Evolutionary conservation across 2,113 vertebrate species (phyloP).

Genomic region (Dasyurus viverrinus): DNA sequence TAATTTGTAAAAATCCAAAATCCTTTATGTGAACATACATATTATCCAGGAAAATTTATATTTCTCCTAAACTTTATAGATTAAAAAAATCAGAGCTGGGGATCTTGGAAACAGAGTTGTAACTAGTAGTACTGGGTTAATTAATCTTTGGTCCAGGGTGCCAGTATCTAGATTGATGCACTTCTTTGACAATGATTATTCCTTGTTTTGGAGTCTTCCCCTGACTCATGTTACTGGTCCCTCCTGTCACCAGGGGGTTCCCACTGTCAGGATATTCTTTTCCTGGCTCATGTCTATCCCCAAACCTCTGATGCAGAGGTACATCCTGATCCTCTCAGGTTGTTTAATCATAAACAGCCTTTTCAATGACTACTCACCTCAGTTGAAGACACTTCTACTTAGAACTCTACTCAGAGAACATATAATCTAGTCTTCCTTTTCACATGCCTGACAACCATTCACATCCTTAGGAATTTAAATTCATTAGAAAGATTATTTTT

Average conservation of each 20-base stretch:
- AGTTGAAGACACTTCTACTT: background rate
- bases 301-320: background rate
- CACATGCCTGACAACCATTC: conserved; percentile 14
- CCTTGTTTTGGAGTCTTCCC: background rate
- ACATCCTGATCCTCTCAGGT: background rate
- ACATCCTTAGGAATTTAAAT: background rate
- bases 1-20: conserved; percentile 31
- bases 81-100: background rate
- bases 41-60: background rate
- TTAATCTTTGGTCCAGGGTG: background rate
- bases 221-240: background rate
- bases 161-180: conserved; percentile 1
- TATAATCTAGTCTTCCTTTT: background rate
- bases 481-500: conserved; percentile 3
- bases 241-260: background rate
- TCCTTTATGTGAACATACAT: background rate
- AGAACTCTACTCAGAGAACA: background rate
- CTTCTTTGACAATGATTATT: background rate
- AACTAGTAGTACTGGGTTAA: background rate
- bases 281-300: background rate
- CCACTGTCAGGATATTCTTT: background rate
- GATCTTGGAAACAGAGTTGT: background rate
- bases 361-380: background rate
- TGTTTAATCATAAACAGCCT: background rate
- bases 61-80: background rate